These are phyloP conservation scores for Eristalis pertinax DNA, from an alignment of 2,888 invertebrate species.

Conservation along the genomic window DNA sequence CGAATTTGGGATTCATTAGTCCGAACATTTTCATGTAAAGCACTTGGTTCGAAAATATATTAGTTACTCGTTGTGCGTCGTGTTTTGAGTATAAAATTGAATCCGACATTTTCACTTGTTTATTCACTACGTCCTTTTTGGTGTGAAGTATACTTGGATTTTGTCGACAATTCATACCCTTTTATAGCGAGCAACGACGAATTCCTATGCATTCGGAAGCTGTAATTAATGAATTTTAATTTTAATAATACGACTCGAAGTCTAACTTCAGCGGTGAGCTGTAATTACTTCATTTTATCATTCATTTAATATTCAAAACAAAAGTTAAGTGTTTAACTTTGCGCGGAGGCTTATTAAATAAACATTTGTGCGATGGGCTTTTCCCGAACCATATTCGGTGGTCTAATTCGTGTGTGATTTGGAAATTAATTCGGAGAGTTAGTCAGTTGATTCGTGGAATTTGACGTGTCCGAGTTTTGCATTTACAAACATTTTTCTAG, in stretches of 20 bases:
- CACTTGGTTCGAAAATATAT: conserved; percentile 74
- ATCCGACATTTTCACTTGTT: background rate
- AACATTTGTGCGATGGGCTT: background rate
- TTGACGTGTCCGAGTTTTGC: background rate
- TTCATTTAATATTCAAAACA: background rate
- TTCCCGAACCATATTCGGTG: background rate
- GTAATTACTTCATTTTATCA: conserved; percentile 17
- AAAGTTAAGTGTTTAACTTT: background rate
- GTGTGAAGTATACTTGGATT: background rate
- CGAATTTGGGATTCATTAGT: conserved; percentile 73
- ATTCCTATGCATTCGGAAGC: background rate
- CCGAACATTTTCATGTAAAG: conserved; percentile 73
- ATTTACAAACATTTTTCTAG: background rate
- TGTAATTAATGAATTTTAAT: conserved; percentile 3
- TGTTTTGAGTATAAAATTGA: conserved; percentile 69
- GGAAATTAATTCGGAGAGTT: background rate
- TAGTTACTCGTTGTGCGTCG: conserved; percentile 70
- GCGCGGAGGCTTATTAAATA: background rate
- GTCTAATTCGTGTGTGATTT: background rate
- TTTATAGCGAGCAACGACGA: background rate
- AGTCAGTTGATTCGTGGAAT: background rate
- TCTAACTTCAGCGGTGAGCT: background rate
- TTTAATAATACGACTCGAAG: conserved; percentile 3
- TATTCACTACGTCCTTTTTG: background rate
- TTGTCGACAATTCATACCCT: background rate